These are phyloP conservation scores for Dugesia japonica DNA, from an alignment of 2,888 invertebrate species.

Conservation along the genomic window DNA sequence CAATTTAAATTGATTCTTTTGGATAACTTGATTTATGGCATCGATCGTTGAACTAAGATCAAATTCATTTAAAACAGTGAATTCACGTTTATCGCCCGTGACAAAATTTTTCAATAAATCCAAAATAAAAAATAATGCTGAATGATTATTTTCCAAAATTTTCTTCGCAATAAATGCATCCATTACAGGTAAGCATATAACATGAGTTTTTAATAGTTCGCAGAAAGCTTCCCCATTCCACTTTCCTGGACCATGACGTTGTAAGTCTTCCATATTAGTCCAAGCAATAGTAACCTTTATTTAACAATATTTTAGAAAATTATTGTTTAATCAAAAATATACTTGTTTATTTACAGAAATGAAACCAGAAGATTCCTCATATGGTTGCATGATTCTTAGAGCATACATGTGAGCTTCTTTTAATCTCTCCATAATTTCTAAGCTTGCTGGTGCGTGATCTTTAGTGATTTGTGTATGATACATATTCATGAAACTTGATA, in stretches of 20 bases:
- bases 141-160: slow-evolving; percentile 3
- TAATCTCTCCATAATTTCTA: slow-evolving; percentile 34
- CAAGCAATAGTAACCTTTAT: slow-evolving; percentile 33
- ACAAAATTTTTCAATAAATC: slow-evolving; percentile 31
- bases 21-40: slow-evolving; percentile 24
- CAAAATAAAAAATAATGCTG: slow-evolving; percentile 27
- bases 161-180: slow-evolving; percentile 53
- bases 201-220: slow-evolving; percentile 64
- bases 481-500: slow-evolving; percentile 28
- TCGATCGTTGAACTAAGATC: slow-evolving; percentile 32
- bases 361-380: slow-evolving; percentile 21
- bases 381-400: slow-evolving; percentile 29
- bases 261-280: slow-evolving; percentile 32
- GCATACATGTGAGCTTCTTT: slow-evolving; percentile 34
- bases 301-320: too few species aligned
- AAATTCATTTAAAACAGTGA: slow-evolving; percentile 34
- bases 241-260: slow-evolving; percentile 44
- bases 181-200: slow-evolving; percentile 65
- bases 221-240: slow-evolving; percentile 82
- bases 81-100: slow-evolving; percentile 32
- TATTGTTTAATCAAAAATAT: neutral
- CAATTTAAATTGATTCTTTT: neutral
- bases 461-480: slow-evolving; percentile 21
- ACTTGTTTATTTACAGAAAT: slow-evolving; percentile 1
- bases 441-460: slow-evolving; percentile 2